These are phyloP conservation scores for Drosophila differens DNA, from an alignment of 2,888 invertebrate genomes.

Conservation along the genomic window DNA sequence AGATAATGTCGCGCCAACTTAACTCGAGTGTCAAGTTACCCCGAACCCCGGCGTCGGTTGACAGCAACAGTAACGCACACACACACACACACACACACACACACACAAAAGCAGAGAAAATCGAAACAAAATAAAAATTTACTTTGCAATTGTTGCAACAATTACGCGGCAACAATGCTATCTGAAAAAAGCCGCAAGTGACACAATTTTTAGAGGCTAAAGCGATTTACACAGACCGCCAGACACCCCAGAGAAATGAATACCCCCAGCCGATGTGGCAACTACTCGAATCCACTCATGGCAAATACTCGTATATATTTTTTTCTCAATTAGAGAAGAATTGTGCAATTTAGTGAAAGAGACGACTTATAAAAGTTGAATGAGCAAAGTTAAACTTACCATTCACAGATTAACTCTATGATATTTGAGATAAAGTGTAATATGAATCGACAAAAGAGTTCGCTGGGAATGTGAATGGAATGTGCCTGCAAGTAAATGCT, in stretches of 20 bases:
- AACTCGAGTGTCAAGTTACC: slow-evolving; percentile 68
- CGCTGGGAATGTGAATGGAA: slow-evolving; percentile 35
- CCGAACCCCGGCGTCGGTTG: slow-evolving; percentile 28
- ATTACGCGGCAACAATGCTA: slow-evolving; percentile 48
- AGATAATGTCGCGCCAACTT: slow-evolving; percentile 69
- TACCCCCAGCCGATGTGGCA: slow-evolving; percentile 7
- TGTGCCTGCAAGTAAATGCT: slow-evolving; percentile 3
- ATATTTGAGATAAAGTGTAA: slow-evolving; percentile 49
- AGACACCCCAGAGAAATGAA: slow-evolving; percentile 26
- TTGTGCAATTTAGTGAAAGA: slow-evolving; percentile 67
- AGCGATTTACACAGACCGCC: slow-evolving; percentile 51
- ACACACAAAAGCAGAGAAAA: slow-evolving; percentile 21
- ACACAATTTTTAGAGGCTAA: slow-evolving; percentile 73
- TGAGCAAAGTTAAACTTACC: slow-evolving; percentile 52
- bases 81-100: slow-evolving; percentile 2
- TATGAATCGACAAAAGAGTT: slow-evolving; percentile 26
- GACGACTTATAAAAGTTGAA: slow-evolving; percentile 30
- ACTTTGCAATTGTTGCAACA: slow-evolving; percentile 59
- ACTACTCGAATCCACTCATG: slow-evolving; percentile 18
- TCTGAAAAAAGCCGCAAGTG: slow-evolving; percentile 65
- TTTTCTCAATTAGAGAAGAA: slow-evolving; percentile 68
- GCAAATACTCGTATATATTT: slow-evolving; percentile 6
- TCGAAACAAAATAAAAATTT: slow-evolving; percentile 48
- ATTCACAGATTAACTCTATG: slow-evolving; percentile 45
- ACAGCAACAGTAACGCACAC: slow-evolving; percentile 34